phyloP scores from a whole-genome alignment of 2,797 vertebrate genomes.

The Melanotaenia trifasciata region DNA sequence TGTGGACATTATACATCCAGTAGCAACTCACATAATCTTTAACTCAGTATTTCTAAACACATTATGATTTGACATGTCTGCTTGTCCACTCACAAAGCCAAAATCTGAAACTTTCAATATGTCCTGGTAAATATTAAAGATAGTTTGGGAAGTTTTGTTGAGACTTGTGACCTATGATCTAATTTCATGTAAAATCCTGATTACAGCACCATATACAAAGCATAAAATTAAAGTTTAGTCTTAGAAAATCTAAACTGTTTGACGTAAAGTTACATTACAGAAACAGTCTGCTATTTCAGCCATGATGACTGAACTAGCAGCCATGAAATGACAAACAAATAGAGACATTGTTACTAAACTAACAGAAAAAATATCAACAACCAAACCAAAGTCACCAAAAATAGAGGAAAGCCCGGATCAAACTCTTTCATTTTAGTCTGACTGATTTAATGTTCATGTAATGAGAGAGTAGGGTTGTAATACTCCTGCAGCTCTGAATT shows the following conservation, averaged over 20 bases:
- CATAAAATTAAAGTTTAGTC: neutral
- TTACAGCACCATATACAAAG: neutral
- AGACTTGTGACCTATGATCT: neutral
- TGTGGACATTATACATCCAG: constrained; percentile 5
- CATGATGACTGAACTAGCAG: constrained; percentile 1
- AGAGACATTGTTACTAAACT: constrained; percentile 30
- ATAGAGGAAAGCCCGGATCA: constrained; percentile 49
- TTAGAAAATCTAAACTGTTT: neutral
- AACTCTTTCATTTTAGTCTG: constrained; percentile 47
- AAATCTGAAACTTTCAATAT: neutral
- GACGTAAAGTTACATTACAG: neutral
- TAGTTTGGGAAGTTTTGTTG: neutral
- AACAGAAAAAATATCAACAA: constrained; percentile 43
- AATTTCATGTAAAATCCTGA: neutral
- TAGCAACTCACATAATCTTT: neutral
- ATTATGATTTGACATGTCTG: neutral
- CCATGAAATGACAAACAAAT: constrained; percentile 21
- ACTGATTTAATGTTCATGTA: constrained; percentile 68
- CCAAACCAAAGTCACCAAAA: constrained; percentile 36
- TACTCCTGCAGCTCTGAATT: constrained; percentile 78
- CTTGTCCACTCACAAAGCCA: neutral
- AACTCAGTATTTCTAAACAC: neutral
- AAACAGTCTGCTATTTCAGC: constrained; percentile 7
- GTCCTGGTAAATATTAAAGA: neutral
- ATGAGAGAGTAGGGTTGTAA: constrained; percentile 64